Evolutionary conservation across 2,113 vertebrate genomes (phyloP).

Genomic region (Alouatta palliata): DNA sequence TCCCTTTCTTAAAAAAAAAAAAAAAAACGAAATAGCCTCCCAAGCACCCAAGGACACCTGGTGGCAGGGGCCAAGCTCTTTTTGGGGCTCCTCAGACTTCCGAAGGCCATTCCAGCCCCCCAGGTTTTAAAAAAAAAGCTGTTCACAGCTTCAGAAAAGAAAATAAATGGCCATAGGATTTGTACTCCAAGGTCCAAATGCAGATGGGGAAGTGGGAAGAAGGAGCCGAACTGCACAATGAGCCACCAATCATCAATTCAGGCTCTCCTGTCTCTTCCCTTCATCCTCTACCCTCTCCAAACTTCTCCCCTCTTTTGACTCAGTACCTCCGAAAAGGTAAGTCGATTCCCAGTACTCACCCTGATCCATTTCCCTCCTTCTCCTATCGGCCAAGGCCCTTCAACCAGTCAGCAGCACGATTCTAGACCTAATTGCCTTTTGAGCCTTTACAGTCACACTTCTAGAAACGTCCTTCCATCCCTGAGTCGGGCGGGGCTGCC

Average conservation of each 20-base stretch:
- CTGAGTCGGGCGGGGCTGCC: constrained; percentile 15
- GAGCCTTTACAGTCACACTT: background rate
- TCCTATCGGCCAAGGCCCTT: background rate
- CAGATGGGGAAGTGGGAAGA: background rate
- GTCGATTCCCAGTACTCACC: constrained; percentile 58
- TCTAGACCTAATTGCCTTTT: constrained; percentile 28
- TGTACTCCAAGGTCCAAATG: background rate
- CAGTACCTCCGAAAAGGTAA: background rate
- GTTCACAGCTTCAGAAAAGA: background rate
- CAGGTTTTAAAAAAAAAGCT: background rate
- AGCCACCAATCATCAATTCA: background rate
- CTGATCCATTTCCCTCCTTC: constrained; percentile 54
- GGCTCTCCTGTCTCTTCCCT: background rate
- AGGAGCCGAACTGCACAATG: background rate
- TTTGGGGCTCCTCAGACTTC: background rate
- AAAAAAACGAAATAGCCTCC: background rate
- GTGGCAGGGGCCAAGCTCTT: background rate
- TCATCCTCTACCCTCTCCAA: background rate
- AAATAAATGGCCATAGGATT: background rate
- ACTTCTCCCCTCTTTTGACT: background rate
- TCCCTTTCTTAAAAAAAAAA: too few relatives aligned
- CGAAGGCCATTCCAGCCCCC: background rate
- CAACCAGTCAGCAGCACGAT: constrained; percentile 32
- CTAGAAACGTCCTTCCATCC: constrained; percentile 38
- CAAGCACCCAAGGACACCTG: background rate